Base-by-base conservation (phyloP, 2,888 invertebrate genomes). In the Rotaria magnacalcarata region DNA sequence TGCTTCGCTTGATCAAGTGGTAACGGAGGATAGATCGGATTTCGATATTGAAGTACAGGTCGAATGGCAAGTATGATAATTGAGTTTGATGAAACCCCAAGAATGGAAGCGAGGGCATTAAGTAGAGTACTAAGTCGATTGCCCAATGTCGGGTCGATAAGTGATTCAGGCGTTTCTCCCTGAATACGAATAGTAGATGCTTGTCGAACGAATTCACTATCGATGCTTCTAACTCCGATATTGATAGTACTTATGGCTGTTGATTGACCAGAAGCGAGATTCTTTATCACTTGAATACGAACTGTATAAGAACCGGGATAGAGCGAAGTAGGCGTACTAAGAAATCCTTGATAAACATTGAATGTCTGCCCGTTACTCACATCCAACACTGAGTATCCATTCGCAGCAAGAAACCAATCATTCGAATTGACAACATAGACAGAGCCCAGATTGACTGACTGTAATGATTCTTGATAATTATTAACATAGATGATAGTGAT, bases 361-460 rank as follows among this genome's bases (percentile, higher is more conserved):
- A 80, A 80, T 24, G 6, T 47, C 19, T 27, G 11, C 5, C 7
- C 6, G 6, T 24, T 11, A n/a, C 8, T 80, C 11, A 8, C 5
- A 24, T 11, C 5, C 6, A 1, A 21, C 24, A 80, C 3, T 7
- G 43, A 47, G n/a, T 47, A 80, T 0, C 0, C 47, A 2, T 11
- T 43, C 2, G 7, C 1, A 14, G 43, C 47, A 7, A 16, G 41
- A 41, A 1, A 19, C 85, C 86, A 86, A 54, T 85, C 85, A 56
- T 86, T 56, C 34, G 56, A n/a, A 85, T 85, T 80, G 11, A 43
- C 19, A 1, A 86, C 85, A 75, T 85, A 85, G 43, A 86, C 41
- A 1, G 85, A 74, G 11, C 86, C 86, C 1, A 80, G 80, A 21
- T 24, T n/a, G 14, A 24, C 11, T 2, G 47, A n/a, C 0, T 21